Evolutionary conservation across 1,140 invertebrate genomes (phyloP), one percentile per base, ranked within the genome.

Genomic region (Sitophilus oryzae): DNA sequence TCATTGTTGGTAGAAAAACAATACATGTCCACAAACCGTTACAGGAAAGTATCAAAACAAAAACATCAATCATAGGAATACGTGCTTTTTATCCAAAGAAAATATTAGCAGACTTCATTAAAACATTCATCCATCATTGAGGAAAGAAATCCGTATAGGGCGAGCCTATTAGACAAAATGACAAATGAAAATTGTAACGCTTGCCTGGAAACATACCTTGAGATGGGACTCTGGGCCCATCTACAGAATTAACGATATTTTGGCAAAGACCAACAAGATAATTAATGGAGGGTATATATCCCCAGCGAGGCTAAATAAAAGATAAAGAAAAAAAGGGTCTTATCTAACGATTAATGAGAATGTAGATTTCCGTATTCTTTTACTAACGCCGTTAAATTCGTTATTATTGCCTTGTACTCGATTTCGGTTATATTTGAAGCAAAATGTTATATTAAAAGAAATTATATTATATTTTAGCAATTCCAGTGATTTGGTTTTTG

Each of bases 151-250:
- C 25, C 23, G 22, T 30, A 20, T 35, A 35, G 50, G 50, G 30
- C 25, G 35, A 44, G 19, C 37, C 50, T 52, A 52, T 40, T 52
- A 52, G 50, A 43, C 19, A 52, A 52, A 44, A 52, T 52, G 40
- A 52, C 49, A 52, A 52, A 52, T 52, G 50, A 52, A 52, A 52
- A 52, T 21, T 25, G 41, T 44, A 22, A 52, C 50, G 50, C 50
- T 52, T 52, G 23, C 23, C 19, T 52, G 50, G 30, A 43, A 43
- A 52, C 40, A 35, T 43, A 43, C 50, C 50, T 44, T 52, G 25
- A 30, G 25, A 30, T 30, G 25, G 25, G 25, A 30, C 25, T 5
- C 25, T 6, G 5, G 25, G 25, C 25, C 25, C 11, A 30, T 30
- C 25, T 30, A 11, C 5, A 30, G 11, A 30, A 30, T 30, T 30